phyloP scores from a whole-genome alignment of 2,888 invertebrate species.

The Drosophila subquinaria region DNA sequence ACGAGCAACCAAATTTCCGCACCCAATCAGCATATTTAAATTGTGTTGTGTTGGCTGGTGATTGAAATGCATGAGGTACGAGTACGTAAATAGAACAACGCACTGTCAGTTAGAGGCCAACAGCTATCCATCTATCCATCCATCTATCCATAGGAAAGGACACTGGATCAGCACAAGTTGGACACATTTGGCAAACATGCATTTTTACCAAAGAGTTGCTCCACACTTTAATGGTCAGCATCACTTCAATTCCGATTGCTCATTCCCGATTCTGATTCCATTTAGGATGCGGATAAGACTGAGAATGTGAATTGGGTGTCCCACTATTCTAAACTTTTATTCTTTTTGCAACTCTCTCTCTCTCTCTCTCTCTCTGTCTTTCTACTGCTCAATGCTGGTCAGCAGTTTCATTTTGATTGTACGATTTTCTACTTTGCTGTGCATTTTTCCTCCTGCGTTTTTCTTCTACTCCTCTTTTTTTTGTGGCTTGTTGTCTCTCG shows the following conservation, averaged over 20 bases:
- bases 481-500: slow-evolving; percentile 38
- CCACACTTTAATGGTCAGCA: slow-evolving; percentile 60
- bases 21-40: slow-evolving; percentile 81
- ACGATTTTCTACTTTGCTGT: slow-evolving; percentile 67
- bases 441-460: slow-evolving; percentile 47
- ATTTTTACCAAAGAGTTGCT: slow-evolving; percentile 47
- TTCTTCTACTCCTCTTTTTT: slow-evolving; percentile 6
- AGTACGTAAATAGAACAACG: slow-evolving; percentile 60
- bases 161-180: slow-evolving; percentile 34
- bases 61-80: slow-evolving; percentile 76
- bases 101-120: slow-evolving; percentile 43
- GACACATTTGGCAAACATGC: slow-evolving; percentile 69
- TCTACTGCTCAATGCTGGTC: slow-evolving; percentile 64
- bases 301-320: neutral
- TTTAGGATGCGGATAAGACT: slow-evolving; percentile 10
- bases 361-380: slow-evolving; percentile 9
- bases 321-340: slow-evolving; percentile 8
- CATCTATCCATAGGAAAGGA: slow-evolving; percentile 7
- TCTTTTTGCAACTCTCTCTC: slow-evolving; percentile 16
- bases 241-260: slow-evolving; percentile 29
- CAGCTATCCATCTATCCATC: neutral
- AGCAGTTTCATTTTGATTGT: slow-evolving; percentile 79
- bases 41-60: slow-evolving; percentile 72
- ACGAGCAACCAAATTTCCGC: slow-evolving; percentile 68
- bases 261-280: slow-evolving; percentile 31